Evolutionary conservation across 2,113 vertebrate species (phyloP).

Genomic region (Albula goreensis): DNA sequence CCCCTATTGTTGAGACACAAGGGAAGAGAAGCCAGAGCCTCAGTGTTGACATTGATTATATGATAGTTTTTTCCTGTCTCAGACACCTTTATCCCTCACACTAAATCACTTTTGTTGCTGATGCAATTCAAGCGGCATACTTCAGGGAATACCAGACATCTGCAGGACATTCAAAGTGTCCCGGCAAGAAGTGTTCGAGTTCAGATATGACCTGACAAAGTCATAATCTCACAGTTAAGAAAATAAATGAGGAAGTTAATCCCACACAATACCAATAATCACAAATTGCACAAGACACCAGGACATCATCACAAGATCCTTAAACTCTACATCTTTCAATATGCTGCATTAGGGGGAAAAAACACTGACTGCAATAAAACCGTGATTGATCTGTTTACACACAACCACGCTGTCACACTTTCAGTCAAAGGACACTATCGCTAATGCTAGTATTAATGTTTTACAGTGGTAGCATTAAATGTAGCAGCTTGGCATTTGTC

Average conservation of each 20-base stretch:
- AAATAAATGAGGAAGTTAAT: neutral
- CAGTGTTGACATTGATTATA: neutral
- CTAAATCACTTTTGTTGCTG: neutral
- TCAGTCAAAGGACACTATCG: neutral
- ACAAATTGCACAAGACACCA: neutral
- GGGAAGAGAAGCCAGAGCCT: neutral
- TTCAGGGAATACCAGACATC: no score
- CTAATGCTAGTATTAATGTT: neutral
- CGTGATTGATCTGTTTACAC: neutral
- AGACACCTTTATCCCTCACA: neutral
- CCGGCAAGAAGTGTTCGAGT: no score
- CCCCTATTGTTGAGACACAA: neutral
- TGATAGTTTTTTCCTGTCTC: neutral
- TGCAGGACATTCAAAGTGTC: no score
- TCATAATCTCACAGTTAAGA: neutral
- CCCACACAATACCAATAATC: neutral
- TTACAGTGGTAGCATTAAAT: no score
- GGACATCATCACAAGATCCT: neutral
- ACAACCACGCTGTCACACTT: neutral
- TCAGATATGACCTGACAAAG: neutral
- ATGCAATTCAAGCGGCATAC: no score
- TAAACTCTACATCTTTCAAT: neutral
- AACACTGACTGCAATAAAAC: neutral
- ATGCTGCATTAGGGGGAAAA: neutral
- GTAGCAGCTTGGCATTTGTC: no score